These are phyloP conservation scores for Agapostemon virescens DNA, from an alignment of 2,888 invertebrate species.

Conservation along the genomic window DNA sequence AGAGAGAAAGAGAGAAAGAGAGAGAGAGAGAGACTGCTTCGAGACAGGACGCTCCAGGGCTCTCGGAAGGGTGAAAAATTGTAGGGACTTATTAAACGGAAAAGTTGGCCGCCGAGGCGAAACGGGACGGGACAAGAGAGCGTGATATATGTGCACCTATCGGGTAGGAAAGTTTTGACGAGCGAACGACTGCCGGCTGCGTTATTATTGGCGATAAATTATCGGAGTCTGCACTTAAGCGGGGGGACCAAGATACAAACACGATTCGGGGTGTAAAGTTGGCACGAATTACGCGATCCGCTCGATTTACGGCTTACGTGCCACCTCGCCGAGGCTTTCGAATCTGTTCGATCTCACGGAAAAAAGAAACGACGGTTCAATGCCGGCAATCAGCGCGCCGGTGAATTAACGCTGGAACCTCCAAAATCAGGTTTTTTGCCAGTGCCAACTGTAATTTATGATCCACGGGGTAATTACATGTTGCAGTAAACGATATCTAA, in stretches of 20 bases:
- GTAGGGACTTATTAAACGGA: constrained; percentile 78
- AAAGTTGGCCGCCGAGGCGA: constrained; percentile 70
- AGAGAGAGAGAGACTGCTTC: constrained; percentile 19
- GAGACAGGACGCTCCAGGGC: constrained; percentile 32
- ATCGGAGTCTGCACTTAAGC: constrained; percentile 43
- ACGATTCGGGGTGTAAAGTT: constrained; percentile 44
- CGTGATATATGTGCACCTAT: constrained; percentile 72
- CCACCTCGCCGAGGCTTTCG: not conserved
- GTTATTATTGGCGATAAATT: constrained; percentile 71
- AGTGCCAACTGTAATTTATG: not conserved
- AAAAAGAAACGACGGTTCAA: not conserved
- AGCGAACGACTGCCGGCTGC: constrained; percentile 64
- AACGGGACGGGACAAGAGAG: constrained; percentile 50
- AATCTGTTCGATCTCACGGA: not conserved
- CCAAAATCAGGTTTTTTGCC: not conserved
- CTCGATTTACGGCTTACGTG: constrained; percentile 50
- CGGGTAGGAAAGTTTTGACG: constrained; percentile 69
- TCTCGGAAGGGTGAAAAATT: constrained; percentile 75
- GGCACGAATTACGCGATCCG: constrained; percentile 42
- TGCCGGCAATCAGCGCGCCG: constrained; percentile 1
- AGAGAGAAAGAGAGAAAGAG: not conserved
- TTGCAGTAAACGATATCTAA: not conserved
- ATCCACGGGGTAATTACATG: not conserved
- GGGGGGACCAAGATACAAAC: constrained; percentile 33
- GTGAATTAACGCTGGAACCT: not conserved